Percentiles rank a stretch among this genome's conserved stretches.
Conservation (phyloP, 2,113 vertebrate species). For the Octodon degus region DNA sequence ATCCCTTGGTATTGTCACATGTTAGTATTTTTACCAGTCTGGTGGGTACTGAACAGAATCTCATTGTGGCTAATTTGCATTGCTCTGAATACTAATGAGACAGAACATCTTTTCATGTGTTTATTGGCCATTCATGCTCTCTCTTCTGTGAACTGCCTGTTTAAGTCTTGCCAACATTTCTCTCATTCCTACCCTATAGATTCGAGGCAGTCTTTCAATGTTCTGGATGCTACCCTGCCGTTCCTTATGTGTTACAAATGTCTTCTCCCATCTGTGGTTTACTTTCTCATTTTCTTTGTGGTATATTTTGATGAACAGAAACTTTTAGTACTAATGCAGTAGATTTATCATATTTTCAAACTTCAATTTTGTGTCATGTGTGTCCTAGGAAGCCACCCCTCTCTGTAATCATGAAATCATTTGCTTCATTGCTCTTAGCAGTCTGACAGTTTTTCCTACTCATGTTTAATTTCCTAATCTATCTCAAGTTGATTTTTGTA, state of each 20-base stretch:
- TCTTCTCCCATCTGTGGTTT: conserved; percentile 8
- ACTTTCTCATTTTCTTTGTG: neutral
- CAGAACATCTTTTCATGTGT: conserved; percentile 51
- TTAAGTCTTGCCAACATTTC: conserved; percentile 33
- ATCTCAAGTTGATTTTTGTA: neutral
- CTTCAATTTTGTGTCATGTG: neutral
- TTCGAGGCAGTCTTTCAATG: neutral
- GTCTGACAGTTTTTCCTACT: conserved; percentile 7
- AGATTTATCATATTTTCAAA: neutral
- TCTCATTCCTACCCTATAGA: conserved; percentile 34
- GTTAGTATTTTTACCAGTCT: conserved; percentile 63
- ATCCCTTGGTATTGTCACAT: conserved; percentile 21
- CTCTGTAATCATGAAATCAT: neutral
- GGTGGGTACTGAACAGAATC: conserved; percentile 38
- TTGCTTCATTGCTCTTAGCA: neutral
- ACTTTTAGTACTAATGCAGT: conserved; percentile 18
- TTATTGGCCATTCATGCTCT: conserved; percentile 57
- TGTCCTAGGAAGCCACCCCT: neutral
- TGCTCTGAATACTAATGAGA: conserved; percentile 60
- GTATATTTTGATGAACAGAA: conserved; percentile 29
- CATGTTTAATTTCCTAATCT: neutral
- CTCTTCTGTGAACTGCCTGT: conserved; percentile 33
- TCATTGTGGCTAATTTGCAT: conserved; percentile 62
- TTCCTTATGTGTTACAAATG: neutral
- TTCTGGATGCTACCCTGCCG: neutral